Conservation (phyloP, 2,888 invertebrate genomes). For the Dryocosmus kuriphilus region DNA sequence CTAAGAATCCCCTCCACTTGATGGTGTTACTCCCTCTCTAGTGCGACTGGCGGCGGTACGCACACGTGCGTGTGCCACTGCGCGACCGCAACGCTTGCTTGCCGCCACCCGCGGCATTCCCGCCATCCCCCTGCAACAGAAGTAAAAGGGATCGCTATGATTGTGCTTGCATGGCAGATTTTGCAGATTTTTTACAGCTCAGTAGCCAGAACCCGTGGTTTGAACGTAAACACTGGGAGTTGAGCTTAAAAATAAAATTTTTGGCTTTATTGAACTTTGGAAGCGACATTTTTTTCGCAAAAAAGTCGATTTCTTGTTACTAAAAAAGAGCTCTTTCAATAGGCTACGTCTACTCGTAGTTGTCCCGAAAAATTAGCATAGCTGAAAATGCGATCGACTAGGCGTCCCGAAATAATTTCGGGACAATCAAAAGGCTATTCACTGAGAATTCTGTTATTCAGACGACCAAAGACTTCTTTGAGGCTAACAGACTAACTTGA, state of each 20-base stretch:
- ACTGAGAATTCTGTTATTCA: too few relatives aligned
- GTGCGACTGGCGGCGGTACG: constrained; percentile 38
- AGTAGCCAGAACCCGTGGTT: background rate
- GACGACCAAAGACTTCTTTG: too few relatives aligned
- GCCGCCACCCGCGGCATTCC: constrained; percentile 49
- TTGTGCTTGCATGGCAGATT: constrained; percentile 1
- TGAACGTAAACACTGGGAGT: background rate
- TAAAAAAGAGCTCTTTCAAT: too few relatives aligned
- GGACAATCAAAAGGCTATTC: too few relatives aligned
- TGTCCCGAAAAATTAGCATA: too few relatives aligned
- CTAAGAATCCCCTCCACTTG: constrained; percentile 49
- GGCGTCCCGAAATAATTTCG: too few relatives aligned
- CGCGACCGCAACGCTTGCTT: constrained; percentile 49
- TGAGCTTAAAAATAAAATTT: background rate
- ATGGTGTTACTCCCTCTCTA: constrained; percentile 39
- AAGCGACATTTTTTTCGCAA: background rate
- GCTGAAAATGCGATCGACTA: too few relatives aligned
- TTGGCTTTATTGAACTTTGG: background rate
- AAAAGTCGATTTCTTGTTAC: too few relatives aligned
- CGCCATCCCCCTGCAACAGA: background rate
- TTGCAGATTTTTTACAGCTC: background rate
- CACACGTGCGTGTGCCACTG: constrained; percentile 48
- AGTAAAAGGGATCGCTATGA: background rate
- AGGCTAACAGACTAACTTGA: too few relatives aligned
- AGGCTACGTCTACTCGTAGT: too few relatives aligned